These are phyloP conservation scores for Capitella teleta DNA, from an alignment of 1,140 invertebrate genomes.

Conservation along the genomic window DNA sequence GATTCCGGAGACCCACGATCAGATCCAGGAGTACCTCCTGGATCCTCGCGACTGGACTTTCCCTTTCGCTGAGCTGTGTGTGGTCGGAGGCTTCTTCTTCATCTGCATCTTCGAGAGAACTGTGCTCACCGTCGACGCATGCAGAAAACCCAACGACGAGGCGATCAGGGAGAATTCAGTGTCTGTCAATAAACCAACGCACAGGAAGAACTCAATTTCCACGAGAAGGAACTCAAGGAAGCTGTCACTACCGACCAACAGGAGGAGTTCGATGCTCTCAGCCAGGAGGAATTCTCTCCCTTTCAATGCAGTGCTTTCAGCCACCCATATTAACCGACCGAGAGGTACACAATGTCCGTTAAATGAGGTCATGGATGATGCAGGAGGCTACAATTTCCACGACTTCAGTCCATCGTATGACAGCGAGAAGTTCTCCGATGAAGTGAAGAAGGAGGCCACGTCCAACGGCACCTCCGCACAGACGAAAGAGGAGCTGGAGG, in stretches of 20 bases:
- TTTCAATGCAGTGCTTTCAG: neutral
- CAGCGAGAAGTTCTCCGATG: no score
- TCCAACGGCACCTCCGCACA: no score
- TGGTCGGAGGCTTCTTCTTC: conserved; percentile 12
- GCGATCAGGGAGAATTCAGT: no score
- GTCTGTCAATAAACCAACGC: neutral
- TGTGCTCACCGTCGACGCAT: conserved; percentile 7
- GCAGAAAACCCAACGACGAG: no score
- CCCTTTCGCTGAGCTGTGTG: conserved; percentile 10
- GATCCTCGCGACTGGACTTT: conserved; percentile 4
- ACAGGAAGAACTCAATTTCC: neutral
- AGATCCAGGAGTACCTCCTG: conserved; percentile 10
- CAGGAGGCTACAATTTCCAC: neutral
- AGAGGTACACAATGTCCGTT: neutral
- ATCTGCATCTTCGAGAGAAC: conserved; percentile 5
- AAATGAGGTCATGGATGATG: neutral
- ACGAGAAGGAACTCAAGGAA: no score
- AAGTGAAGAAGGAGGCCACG: no score
- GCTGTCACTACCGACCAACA: no score
- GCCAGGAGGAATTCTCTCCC: neutral
- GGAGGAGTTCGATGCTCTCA: no score
- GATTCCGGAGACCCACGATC: conserved; percentile 46
- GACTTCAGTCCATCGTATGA: neutral
- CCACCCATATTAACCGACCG: neutral
- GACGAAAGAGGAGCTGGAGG: no score